Base-by-base conservation (phyloP, 2,113 vertebrate genomes). In the Peromyscus maniculatus region DNA sequence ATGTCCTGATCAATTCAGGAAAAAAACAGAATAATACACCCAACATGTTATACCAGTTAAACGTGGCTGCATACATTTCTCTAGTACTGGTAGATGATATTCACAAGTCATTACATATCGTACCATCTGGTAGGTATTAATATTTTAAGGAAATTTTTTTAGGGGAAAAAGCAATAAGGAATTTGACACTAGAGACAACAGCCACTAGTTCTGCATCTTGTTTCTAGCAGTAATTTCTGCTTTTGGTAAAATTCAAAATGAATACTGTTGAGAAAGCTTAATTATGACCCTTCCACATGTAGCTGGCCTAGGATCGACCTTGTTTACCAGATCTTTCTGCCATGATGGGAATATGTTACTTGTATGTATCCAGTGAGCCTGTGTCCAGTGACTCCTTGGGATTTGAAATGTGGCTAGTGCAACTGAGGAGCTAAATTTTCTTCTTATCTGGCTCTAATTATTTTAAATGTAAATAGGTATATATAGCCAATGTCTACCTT, bases 11-110 rank as follows among this genome's bases (percentile, higher is more conserved):
- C 46, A 49, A 89, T 79, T 88, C 87, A 80, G 12, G 24, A 84
- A 39, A 95, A 95, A 69, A 94, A 91, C 66, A 87, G 80, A 95
- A 95, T 89, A 83, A 93, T 89, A 97, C 66, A 52, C 52, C 52
- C 52, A 52, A 52, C 52, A 52, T 10, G 52, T 52, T 52, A 52
- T 52, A 52, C 52, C 89, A 89, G 33, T 78, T 74, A 78, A 82
- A 92, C 87, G 21, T 78, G 49, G 67, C 59, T 95, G 46, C 59
- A 46, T 95, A 8, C 3, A 31, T 87, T 90, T 92, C 36, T 94
- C 77, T 86, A 26, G 46, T 87, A 24, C 62, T 90, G 16, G 43
- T 71, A 93, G 59, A 46, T 95, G 91, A 89, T 62, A 62, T 62
- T 39, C 55, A 59, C 19, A 87, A 72, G 33, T 16, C 39, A 64